Percentiles rank a stretch among this genome's conserved stretches.
These are phyloP conservation scores for Notothenia rossii DNA, from an alignment of 2,113 vertebrate genomes.

Conservation along the genomic window DNA sequence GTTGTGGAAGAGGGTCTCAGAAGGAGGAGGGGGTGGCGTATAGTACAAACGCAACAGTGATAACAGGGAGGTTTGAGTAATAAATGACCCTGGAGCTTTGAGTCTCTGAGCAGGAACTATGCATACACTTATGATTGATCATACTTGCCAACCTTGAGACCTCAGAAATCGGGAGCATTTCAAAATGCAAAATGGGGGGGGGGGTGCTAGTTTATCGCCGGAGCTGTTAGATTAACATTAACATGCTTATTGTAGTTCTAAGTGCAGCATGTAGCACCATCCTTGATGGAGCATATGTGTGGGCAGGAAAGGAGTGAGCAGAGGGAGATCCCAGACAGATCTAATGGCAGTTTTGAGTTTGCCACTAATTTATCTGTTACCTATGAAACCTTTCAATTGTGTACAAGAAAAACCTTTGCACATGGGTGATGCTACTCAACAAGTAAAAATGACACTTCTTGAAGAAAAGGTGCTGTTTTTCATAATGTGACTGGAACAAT, in stretches of 20 bases:
- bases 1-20: background rate
- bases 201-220: too few species aligned
- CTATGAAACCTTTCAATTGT: background rate
- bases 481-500: background rate
- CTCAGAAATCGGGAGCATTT: too few species aligned
- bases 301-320: too few species aligned
- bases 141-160: too few species aligned
- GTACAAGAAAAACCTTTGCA: background rate
- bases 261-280: too few species aligned
- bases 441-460: background rate
- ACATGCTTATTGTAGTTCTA: too few species aligned
- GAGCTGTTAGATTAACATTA: too few species aligned
- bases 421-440: background rate
- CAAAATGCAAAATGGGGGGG: too few species aligned
- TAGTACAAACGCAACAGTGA: constrained; percentile 43
- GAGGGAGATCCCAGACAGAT: too few species aligned
- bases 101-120: constrained; percentile 61
- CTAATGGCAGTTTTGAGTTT: background rate
- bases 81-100: constrained; percentile 63
- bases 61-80: constrained; percentile 62
- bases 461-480: background rate
- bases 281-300: too few species aligned
- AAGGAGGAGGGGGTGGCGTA: constrained; percentile 6
- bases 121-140: constrained; percentile 68
- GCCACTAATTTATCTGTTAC: background rate